These are phyloP conservation scores for Suricata suricatta DNA, from an alignment of 2,113 vertebrate species.

Conservation along the genomic window DNA sequence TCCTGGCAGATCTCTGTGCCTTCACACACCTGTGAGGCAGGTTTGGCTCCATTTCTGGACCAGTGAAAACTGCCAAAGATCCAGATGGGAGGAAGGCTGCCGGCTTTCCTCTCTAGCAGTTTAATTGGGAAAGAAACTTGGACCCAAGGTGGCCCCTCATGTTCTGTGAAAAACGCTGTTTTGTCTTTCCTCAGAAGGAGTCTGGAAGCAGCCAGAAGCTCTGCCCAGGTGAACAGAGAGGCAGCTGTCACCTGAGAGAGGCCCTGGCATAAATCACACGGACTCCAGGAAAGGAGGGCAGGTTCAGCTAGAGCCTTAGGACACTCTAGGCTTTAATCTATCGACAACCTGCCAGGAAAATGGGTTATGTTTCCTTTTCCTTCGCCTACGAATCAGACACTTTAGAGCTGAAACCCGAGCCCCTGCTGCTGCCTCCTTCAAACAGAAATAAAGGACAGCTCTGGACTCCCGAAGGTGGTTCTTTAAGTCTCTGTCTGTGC, in stretches of 20 bases:
- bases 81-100: slow-evolving; percentile 11
- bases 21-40: background rate
- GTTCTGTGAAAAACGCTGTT: slow-evolving; percentile 23
- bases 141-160: background rate
- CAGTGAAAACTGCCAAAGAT: background rate
- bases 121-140: slow-evolving; percentile 62
- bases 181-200: slow-evolving; percentile 49
- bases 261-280: background rate
- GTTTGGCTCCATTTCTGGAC: background rate
- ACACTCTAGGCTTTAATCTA: background rate
- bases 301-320: background rate
- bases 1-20: background rate
- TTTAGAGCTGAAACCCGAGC: background rate
- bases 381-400: background rate
- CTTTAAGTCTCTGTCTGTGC: background rate
- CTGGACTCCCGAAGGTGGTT: background rate
- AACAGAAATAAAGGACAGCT: background rate
- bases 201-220: slow-evolving; percentile 25
- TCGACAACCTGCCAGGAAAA: background rate
- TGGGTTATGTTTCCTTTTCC: background rate
- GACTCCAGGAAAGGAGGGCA: background rate
- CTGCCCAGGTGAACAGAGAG: background rate
- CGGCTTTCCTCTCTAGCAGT: background rate
- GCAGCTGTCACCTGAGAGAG: slow-evolving; percentile 19
- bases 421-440: background rate